Evolutionary conservation across 2,113 vertebrate genomes (phyloP).

Genomic region (Potamarius usumacintae): DNA sequence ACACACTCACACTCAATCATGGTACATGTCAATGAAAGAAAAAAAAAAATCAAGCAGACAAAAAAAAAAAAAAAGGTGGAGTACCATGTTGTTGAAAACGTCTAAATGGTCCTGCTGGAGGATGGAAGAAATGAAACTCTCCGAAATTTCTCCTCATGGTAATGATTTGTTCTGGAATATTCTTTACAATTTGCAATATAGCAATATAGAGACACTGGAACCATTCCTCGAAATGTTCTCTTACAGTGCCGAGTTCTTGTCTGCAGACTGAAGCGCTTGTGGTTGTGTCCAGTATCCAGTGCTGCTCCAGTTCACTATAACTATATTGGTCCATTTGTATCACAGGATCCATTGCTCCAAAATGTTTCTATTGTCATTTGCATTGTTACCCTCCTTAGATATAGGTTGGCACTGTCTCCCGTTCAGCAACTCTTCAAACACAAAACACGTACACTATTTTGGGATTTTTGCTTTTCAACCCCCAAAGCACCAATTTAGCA

Average conservation of each 20-base stretch:
- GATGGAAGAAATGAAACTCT: conserved; percentile 56
- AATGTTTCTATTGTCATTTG: neutral
- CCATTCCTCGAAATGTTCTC: conserved; percentile 15
- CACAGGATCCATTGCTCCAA: neutral
- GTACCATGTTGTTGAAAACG: conserved; percentile 61
- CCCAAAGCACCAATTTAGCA: conserved; percentile 40
- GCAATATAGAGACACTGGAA: conserved; percentile 43
- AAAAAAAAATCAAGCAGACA: conserved; percentile 52
- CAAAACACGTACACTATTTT: conserved; percentile 18
- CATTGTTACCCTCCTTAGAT: neutral
- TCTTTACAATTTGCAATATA: conserved; percentile 73
- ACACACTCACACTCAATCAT: conserved; percentile 38
- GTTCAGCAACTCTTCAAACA: conserved; percentile 30
- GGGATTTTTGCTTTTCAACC: neutral
- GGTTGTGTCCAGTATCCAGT: conserved; percentile 10
- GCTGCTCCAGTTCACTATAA: neutral
- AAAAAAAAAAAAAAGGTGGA: conserved; percentile 48
- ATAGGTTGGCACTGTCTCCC: conserved; percentile 30
- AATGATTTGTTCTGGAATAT: conserved; percentile 53
- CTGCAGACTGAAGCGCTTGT: neutral
- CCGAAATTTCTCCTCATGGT: conserved; percentile 30
- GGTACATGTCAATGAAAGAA: conserved; percentile 37
- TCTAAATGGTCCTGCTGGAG: conserved; percentile 48
- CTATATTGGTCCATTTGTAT: neutral
- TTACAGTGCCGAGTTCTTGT: neutral